Evolutionary conservation across 2,113 vertebrate genomes (phyloP).

Genomic region (Nycticryphes semicollaris): DNA sequence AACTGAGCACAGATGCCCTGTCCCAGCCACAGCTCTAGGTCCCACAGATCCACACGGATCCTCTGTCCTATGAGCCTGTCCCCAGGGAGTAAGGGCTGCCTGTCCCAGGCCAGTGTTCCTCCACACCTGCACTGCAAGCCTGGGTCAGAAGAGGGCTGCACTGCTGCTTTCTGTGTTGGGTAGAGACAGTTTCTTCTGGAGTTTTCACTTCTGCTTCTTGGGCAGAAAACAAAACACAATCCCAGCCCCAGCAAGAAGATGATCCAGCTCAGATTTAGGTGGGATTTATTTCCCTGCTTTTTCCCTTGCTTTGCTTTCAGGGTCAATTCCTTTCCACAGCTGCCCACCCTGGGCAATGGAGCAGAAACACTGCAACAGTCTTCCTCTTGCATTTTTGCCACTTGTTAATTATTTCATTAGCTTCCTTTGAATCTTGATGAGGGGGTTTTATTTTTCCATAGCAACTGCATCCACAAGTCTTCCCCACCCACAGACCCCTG

Average conservation of each 20-base stretch:
- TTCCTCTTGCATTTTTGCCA: background rate
- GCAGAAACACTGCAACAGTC: background rate
- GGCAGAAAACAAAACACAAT: background rate
- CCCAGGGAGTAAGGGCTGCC: background rate
- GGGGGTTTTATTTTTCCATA: background rate
- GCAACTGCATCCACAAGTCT: background rate
- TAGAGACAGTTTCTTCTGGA: background rate
- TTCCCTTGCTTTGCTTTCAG: background rate
- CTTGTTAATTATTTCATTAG: background rate
- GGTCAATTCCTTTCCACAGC: background rate
- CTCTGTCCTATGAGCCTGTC: accelerated
- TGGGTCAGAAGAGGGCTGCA: background rate
- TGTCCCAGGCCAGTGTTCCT: background rate
- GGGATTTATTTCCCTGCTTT: background rate
- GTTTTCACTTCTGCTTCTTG: background rate
- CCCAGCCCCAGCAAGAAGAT: background rate
- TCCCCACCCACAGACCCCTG: background rate
- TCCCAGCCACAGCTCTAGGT: background rate
- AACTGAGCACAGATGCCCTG: accelerated
- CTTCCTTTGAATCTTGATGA: background rate
- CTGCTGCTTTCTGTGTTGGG: background rate
- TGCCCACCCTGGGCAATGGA: background rate
- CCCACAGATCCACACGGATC: background rate
- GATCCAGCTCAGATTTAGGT: background rate
- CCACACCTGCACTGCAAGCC: background rate